phyloP scores from a whole-genome alignment of 2,113 vertebrate genomes.

The Sorex araneus region DNA sequence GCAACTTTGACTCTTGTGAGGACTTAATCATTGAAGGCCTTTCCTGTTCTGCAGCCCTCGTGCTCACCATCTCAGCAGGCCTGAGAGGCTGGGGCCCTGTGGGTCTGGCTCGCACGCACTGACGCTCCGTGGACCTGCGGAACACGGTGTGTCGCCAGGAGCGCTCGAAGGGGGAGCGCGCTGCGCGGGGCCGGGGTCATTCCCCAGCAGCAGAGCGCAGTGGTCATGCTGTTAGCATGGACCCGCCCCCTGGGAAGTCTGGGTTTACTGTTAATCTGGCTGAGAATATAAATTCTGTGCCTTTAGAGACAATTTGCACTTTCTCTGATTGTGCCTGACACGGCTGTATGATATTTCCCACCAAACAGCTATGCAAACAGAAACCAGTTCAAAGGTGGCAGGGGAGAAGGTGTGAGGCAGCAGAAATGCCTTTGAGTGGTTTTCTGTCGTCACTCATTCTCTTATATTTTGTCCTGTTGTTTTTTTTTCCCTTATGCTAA shows the following conservation, averaged over 20 bases:
- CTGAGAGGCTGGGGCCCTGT: conserved; percentile 71
- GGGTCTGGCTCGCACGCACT: conserved; percentile 52
- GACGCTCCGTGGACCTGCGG: conserved; percentile 59
- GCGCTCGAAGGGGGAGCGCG: too few relatives aligned
- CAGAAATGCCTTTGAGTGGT: conserved; percentile 84
- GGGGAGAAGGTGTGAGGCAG: conserved; percentile 73
- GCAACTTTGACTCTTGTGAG: conserved; percentile 58
- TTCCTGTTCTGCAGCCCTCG: conserved; percentile 55
- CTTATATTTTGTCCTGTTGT: conserved; percentile 61
- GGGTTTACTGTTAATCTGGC: conserved; percentile 84
- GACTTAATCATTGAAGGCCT: conserved; percentile 56
- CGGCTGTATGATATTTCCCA: conserved; percentile 84
- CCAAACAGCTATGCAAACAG: conserved; percentile 87
- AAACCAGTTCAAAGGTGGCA: conserved; percentile 87
- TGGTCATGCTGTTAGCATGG: conserved; percentile 78
- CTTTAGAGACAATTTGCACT: conserved; percentile 88
- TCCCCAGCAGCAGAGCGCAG: conserved; percentile 80
- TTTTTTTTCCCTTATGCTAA: conserved; percentile 82
- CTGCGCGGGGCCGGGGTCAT: conserved; percentile 56
- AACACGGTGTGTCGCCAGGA: neutral
- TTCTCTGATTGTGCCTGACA: conserved; percentile 87
- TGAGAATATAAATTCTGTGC: conserved; percentile 85
- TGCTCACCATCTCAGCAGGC: conserved; percentile 77
- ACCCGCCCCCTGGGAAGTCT: conserved; percentile 84
- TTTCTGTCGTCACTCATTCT: conserved; percentile 73